phyloP scores from a whole-genome alignment of 1,140 invertebrate genomes.

The Diuraphis noxia region DNA sequence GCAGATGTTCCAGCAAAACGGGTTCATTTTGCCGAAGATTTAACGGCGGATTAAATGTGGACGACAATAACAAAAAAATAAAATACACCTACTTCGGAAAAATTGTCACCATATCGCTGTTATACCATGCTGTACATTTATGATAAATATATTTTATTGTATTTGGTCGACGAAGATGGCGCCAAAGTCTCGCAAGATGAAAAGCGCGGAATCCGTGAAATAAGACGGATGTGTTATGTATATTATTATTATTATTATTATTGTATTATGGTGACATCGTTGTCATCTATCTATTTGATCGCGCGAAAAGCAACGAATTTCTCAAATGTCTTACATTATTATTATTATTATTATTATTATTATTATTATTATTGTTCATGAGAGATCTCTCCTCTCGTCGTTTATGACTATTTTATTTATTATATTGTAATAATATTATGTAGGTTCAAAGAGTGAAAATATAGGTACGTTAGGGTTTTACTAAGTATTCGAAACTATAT shows the following conservation, averaged over 20 bases:
- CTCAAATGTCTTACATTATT: neutral
- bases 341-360: neutral
- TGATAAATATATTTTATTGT: neutral
- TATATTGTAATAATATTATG: neutral
- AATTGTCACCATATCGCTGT: neutral
- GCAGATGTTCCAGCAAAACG: conserved; percentile 44
- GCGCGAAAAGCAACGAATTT: neutral
- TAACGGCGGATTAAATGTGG: neutral
- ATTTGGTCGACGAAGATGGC: neutral
- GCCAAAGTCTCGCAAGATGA: neutral
- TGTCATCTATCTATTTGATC: neutral
- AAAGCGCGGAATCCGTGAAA: neutral
- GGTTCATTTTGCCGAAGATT: conserved; percentile 39
- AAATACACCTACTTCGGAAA: neutral
- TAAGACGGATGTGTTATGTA: neutral
- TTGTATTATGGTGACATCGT: neutral
- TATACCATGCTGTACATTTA: neutral
- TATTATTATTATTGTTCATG: neutral
- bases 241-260: neutral
- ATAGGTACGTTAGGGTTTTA: neutral
- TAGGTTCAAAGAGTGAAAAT: neutral
- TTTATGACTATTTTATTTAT: neutral
- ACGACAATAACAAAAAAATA: neutral
- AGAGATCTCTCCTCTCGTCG: neutral
- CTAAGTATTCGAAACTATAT: neutral